Evolutionary conservation across 2,888 invertebrate species (phyloP), one percentile per base, ranked within the genome.

Genomic region (Machimus atricapillus): DNA sequence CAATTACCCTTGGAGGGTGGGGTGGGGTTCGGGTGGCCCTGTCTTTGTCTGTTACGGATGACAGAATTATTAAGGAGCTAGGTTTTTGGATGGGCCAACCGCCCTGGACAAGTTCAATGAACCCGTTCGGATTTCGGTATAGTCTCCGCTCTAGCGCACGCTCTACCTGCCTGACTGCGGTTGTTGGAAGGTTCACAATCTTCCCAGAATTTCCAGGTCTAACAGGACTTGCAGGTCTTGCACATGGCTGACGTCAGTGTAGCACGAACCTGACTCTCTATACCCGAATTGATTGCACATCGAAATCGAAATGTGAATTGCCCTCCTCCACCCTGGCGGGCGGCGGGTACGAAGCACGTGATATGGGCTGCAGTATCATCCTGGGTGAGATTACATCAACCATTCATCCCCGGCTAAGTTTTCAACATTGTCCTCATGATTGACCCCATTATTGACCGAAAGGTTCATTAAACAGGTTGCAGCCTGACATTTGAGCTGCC

Each of bases 41-140:
- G 85, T 85, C 85, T 85, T 85, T 85, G 85, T 85, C 85, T 85
- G 74, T 85, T 82, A 74, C 85, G 85, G 85, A 85, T 85, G 85
- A 85, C 85, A 85, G 85, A 85, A 85, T 85, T 85, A 85, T 85
- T 85, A 85, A 85, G 85, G 85, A 46, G 85, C 74, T 85, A 12
- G 85, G 85, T 85, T 85, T 85, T 85, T 43, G 85, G 85, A 73
- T 85, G 85, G 74, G 73, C 85, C 85, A 85, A 56, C 74, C 46
- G 85, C 37, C 74, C 52, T 31, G 37, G 31, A 74, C 43, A 31
- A 34, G 85, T 85, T 85, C 85, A 85, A 43, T 43, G 46, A 85
- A 56, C 79, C 79, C 52, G 52, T 79, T 79, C 14, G n/a, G 34
- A 19, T 58, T 82, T 82, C 7, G 58, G 37, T n/a, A 3, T 66